Percentiles rank a stretch among this genome's conserved stretches.
Conservation (phyloP, 2,113 vertebrate genomes). For the Forbesichthys agassizii region DNA sequence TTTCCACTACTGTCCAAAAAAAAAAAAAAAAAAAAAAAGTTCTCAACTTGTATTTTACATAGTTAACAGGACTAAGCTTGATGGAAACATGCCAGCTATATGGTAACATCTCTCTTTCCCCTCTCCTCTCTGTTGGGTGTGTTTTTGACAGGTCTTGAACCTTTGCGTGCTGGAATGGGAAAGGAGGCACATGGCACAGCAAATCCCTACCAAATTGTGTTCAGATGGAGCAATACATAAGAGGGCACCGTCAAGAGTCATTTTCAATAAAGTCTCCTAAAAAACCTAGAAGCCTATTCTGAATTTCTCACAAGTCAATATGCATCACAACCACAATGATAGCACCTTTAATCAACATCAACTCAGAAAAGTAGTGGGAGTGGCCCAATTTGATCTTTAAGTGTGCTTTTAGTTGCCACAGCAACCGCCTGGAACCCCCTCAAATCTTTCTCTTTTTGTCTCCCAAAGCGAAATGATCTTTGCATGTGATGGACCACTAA, state of each 20-base stretch:
- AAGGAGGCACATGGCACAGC: constrained; percentile 44
- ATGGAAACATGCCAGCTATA: constrained; percentile 47
- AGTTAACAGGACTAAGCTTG: constrained; percentile 44
- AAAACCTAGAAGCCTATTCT: constrained; percentile 34
- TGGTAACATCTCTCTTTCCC: constrained; percentile 60
- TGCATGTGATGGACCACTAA: constrained; percentile 67
- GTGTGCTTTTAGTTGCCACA: constrained; percentile 61
- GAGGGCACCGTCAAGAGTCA: constrained; percentile 67
- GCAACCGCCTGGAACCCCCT: constrained; percentile 43
- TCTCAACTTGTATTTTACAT: constrained; percentile 44
- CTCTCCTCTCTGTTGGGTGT: constrained; percentile 46
- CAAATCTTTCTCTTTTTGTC: constrained; percentile 12
- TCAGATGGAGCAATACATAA: constrained; percentile 68
- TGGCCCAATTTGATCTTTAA: constrained; percentile 53
- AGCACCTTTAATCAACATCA: constrained; percentile 69
- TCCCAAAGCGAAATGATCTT: constrained; percentile 60
- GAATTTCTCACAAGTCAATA: constrained; percentile 53
- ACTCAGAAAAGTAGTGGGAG: constrained; percentile 50
- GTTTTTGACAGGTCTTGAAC: constrained; percentile 63
- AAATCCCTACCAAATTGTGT: constrained; percentile 70
- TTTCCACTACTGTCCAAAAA: constrained; percentile 50
- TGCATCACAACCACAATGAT: constrained; percentile 61
- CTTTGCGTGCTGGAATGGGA: constrained; percentile 55
- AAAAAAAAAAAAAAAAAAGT: constrained; percentile 61
- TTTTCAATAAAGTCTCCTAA: constrained; percentile 66